Evolutionary conservation across 2,888 invertebrate species (phyloP), one percentile per base, ranked within the genome.

Genomic region (Herminia tarsipennalis): DNA sequence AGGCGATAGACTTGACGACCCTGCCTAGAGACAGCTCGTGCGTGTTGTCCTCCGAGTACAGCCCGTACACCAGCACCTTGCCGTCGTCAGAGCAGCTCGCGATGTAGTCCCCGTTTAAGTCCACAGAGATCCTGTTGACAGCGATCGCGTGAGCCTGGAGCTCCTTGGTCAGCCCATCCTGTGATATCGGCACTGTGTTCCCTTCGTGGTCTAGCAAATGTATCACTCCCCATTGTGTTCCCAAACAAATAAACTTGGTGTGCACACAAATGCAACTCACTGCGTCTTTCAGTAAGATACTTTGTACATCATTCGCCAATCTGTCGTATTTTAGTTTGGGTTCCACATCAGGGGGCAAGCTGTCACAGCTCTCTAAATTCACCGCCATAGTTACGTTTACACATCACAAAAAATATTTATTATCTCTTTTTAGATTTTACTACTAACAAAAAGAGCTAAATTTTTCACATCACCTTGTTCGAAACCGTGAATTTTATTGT

Each of bases 81-180:
- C 97, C 97, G 83, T 98, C 98, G 78, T 98, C 97, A 0, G 97
- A 97, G 79, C 98, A 98, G 34, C 97, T 96, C 0, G 97, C 98
- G 16, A 99, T 94, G 78, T 96, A 97, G 80, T 98, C 98, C n/a
- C 98, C 99, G 71, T 95, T 96, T 14, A 93, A 88, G 80, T 99
- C 99, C 53, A 99, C 97, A 29, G 98, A 97, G 60, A 99, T 97
- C 76, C 96, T 96, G 86, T 99, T 98, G 0, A 99, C 98, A 5
- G 98, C 96, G 1, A 98, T 96, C 0, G 96, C 94, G 73, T 99
- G 98, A 17, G 95, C 93, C 66, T 94, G 94, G 25, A 96, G 87
- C 66, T 95, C 95, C 69, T 95, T 95, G 37, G 93, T 94, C 59
- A 93, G 91, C 37, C 94, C 94, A 27, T 86, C 85, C 56, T 85